Base-by-base conservation (phyloP, 2,888 invertebrate species). In the Pyrochroa serraticornis region DNA sequence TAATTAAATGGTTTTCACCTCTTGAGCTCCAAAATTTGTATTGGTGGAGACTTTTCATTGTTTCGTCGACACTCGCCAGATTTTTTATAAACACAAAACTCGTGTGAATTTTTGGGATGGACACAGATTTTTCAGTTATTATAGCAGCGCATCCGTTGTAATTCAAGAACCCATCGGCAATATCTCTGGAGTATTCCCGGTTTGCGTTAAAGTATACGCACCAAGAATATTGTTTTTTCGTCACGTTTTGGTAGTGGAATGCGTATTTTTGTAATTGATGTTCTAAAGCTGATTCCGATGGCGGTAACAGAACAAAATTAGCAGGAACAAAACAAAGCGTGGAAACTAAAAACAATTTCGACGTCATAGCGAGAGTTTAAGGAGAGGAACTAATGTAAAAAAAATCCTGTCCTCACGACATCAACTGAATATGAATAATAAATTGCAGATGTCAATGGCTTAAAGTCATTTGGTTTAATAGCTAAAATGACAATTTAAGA, bases 51-150 rank as follows among this genome's bases (percentile, higher is more conserved):
- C 46, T 33, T n/a, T 12, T 39, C 7, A 46, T 41, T 1, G 46
- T 41, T 32, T 30, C 12, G 7, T 8, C 22, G 14, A 57, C 22
- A 32, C 37, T 43, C 6, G 39, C 10, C 10, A 41, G n/a, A 10
- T n/a, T 42, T 38, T 57, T 51, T 12, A 57, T 31, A 36, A 51
- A 57, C 35, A 51, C 13, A 14, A 57, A 46, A 46, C 51, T 51
- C 3, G 39, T 45, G 30, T 45, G 12, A 5, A 31, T 46, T 12
- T 46, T 39, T 2, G 53, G 46, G 1, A 41, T 14, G 9, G 45
- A n/a, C 6, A 52, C 14, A 14, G 8, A 13, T 8, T 7, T 7
- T 0, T 33, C 46, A 10, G 42, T 42, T 13, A 42, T 34, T 5
- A 46, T 46, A 9, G 39, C 45, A n/a, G 51, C 46, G 12, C 57